Evolutionary conservation across 2,113 vertebrate species (phyloP).

Genomic region (Trematomus loennbergii): DNA sequence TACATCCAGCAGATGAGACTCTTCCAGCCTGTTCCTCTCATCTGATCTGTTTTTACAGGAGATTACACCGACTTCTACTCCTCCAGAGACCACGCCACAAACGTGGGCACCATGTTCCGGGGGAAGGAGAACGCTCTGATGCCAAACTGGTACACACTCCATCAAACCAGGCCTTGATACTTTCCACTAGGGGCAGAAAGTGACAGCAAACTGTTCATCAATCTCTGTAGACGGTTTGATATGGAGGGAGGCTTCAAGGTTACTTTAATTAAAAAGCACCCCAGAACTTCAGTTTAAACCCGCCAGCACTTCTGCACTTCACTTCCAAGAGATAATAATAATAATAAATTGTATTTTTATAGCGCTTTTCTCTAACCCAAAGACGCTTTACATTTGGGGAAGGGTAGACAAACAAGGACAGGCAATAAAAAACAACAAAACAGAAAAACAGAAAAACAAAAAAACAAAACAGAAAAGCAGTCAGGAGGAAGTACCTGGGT

Average conservation of each 20-base stretch:
- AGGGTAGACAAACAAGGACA: too few species aligned
- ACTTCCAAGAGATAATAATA: background rate
- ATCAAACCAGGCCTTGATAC: background rate
- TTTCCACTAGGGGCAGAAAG: background rate
- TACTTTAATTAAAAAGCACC: conserved; percentile 44
- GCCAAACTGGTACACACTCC: conserved; percentile 92
- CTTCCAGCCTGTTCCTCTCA: background rate
- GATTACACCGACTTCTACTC: conserved; percentile 99
- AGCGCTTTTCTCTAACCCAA: too few species aligned
- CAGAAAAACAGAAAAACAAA: too few species aligned
- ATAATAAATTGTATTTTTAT: too few species aligned
- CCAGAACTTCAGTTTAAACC: conserved; percentile 14
- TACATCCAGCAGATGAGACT: background rate
- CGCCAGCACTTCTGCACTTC: background rate
- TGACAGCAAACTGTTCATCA: background rate
- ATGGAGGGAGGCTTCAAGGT: conserved; percentile 8
- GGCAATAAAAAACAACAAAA: too few species aligned
- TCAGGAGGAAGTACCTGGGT: too few species aligned
- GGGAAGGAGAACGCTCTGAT: conserved; percentile 94
- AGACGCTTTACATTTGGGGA: too few species aligned
- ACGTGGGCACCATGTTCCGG: conserved; percentile 96
- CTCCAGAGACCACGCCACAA: conserved; percentile 93
- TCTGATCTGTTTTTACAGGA: conserved; percentile 78
- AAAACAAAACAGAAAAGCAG: too few species aligned
- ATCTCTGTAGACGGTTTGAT: conserved; percentile 11